Evolutionary conservation across 2,113 vertebrate species (phyloP).

Genomic region (Castor canadensis): DNA sequence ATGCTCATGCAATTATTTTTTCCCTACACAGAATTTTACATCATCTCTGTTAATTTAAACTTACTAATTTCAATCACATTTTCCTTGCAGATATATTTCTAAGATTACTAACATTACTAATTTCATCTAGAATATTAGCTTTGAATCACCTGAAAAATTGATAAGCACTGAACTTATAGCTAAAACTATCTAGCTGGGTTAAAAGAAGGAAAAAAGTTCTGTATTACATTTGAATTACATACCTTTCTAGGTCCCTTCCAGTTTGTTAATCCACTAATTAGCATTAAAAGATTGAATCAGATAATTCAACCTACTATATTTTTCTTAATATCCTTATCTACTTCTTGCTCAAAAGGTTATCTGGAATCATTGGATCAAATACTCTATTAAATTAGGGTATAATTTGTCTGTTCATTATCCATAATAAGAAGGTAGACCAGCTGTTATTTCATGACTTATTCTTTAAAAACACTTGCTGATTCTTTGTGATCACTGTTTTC

Average conservation of each 20-base stretch:
- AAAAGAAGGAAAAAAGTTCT: slow-evolving; percentile 17
- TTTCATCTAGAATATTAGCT: background rate
- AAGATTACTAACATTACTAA: slow-evolving; percentile 9
- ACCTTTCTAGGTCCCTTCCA: background rate
- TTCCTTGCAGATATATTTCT: background rate
- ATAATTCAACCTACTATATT: background rate
- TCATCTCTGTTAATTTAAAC: background rate
- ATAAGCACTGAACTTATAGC: background rate
- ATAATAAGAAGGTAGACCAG: background rate
- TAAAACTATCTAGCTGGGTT: slow-evolving; percentile 20
- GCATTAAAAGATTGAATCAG: background rate
- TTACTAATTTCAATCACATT: background rate
- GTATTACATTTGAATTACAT: background rate
- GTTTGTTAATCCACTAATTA: background rate
- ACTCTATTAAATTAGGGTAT: background rate
- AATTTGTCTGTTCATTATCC: background rate
- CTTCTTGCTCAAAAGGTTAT: background rate
- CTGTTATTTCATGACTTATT: background rate
- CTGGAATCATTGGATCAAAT: background rate
- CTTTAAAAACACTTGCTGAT: background rate
- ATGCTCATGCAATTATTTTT: background rate
- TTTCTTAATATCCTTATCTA: background rate
- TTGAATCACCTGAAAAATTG: background rate
- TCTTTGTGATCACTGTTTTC: background rate
- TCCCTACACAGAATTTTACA: background rate